Base-by-base conservation (phyloP, 2,797 vertebrate genomes). In the Carcharodon carcharias region DNA sequence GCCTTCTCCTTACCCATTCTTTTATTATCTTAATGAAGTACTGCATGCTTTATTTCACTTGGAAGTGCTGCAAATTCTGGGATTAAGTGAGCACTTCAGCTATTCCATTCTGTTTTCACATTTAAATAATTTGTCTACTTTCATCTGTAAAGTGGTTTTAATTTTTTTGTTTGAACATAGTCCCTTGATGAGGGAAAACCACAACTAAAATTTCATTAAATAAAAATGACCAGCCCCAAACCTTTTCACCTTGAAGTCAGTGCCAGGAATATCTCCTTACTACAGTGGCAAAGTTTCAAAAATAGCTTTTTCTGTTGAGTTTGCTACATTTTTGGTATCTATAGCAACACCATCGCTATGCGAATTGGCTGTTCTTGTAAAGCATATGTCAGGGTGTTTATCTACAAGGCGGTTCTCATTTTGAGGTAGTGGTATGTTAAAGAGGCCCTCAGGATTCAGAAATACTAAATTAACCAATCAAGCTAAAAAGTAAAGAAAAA, bases 61-160 rank as follows among this genome's bases (percentile, higher is more conserved):
- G 14, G 35, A 63, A 63, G 21, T 2, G 21, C 16, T 92, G n/a
- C 2, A 89, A 89, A 16, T 89, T 26, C 4, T 31, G 9, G 26
- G 67, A 95, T 71, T 95, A 50, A 67, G 45, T 65, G 28, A 71
- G 26, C 9, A 71, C 23, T 54, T 8, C 31, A 77, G 11, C 31
- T 12, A 65, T 31, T 71, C 69, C 69, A 56, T 54, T 95, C 94
- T 35, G 14, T 73, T 73, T 56, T 31, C 54, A 18, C 50, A 77
- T 73, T 63, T 35, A 73, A 95, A 56, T 95, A 73, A 73, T 77
- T 56, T 45, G 26, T 21, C 94, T 56, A 56, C 94, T 73, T 67
- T 35, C 18, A 67, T 93, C 61, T 73, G 65, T 18, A 56, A 71
- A 14, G 31, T 96, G 96, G 6, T 95, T 97, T 96, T 96, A 96